These are phyloP conservation scores for Anas flavirostris DNA, from an alignment of 2,797 vertebrate genomes.

Conservation along the genomic window DNA sequence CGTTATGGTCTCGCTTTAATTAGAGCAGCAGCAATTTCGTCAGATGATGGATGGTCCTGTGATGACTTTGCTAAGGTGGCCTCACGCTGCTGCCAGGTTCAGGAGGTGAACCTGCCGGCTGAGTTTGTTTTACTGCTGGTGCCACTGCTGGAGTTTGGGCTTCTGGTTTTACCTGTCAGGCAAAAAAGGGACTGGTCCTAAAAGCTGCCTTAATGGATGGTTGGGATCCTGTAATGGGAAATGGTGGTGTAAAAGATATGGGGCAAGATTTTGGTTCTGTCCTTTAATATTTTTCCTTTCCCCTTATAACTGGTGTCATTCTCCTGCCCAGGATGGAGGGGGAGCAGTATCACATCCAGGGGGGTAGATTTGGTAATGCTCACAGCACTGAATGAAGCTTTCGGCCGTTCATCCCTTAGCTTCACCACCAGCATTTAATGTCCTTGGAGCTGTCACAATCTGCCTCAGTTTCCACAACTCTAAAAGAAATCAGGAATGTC, in stretches of 20 bases:
- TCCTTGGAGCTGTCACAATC: not conserved
- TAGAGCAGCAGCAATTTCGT: not conserved
- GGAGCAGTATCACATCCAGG: not conserved
- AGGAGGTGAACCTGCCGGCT: not conserved
- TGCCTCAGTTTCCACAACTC: not conserved
- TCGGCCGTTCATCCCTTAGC: not conserved
- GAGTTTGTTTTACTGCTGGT: not conserved
- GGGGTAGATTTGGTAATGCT: fast-evolving
- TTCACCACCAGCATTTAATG: not conserved
- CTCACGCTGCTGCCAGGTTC: not conserved
- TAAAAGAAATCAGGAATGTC: not conserved
- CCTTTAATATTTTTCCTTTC: slow-evolving; percentile 17
- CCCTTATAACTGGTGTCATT: not conserved
- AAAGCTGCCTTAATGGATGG: slow-evolving; percentile 14
- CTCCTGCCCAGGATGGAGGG: not conserved
- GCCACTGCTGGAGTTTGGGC: not conserved
- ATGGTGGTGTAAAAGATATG: not conserved
- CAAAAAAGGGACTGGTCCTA: not conserved
- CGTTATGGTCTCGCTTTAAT: not conserved
- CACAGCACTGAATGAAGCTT: not conserved
- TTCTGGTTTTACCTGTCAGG: not conserved
- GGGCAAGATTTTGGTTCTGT: not conserved
- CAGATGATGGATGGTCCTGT: not conserved
- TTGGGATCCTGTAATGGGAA: not conserved
- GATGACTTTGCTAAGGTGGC: not conserved